Evolutionary conservation across 2,797 vertebrate genomes (phyloP), one percentile per base, ranked within the genome.

Genomic region (Hylomyscus alleni): DNA sequence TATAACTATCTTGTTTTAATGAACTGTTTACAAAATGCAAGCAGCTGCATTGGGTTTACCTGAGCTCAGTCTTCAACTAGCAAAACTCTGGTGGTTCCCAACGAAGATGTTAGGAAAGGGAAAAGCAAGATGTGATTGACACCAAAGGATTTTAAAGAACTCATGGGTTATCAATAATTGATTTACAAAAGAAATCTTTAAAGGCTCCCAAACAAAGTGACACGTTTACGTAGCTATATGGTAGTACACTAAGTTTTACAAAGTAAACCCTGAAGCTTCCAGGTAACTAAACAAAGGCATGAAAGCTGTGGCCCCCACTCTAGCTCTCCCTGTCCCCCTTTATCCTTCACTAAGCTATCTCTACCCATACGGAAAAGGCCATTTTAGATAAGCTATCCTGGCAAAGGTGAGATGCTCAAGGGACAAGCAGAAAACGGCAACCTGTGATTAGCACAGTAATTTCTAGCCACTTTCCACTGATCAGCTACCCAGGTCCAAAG

Each of bases 151-250:
- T 94, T 95, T 75, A 86, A 95, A 91, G 19, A 87, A 93, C 31
- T 29, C 92, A 73, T 26, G 65, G n/a, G 76, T 65, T 82, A 77
- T 29, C 58, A 72, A 76, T 67, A 81, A 52, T 82, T 94, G 81
- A 40, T 84, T 94, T 93, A 80, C 67, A 92, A 92, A 95, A 82
- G n/a, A 95, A 96, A 82, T 26, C 94, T 34, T 77, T 50, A 60
- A 50, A 60, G 29, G 72, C 54, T 47, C n/a, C 37, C 37, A 77
- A 56, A 89, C 67, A 77, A 89, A 96, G 90, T 52, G 87, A 47
- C 86, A 87, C 93, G n/a, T 47, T 87, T 69, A 58, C 4, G 3
- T 19, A 69, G 67, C 67, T 69, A n/a, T 6, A 19, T 8, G 69
- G 37, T 20, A 72, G 75, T 6, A 26, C 12, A 56, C 84, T 87